phyloP scores from a whole-genome alignment of 2,113 vertebrate genomes.

The cat (Felis catus) region DNA sequence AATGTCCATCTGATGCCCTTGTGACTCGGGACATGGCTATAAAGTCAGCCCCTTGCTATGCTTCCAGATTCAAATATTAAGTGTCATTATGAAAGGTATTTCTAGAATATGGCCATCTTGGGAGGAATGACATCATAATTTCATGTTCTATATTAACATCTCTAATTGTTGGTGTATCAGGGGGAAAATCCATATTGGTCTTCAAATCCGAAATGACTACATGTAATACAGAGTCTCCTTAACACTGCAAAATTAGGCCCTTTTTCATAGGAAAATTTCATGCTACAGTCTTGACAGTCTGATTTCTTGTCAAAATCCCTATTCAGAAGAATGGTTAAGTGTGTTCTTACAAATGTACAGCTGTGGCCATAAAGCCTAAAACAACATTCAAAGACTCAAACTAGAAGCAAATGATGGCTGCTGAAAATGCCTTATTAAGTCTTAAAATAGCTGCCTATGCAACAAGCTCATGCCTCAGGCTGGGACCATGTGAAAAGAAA shows the following conservation, averaged over 20 bases:
- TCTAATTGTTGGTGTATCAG: background rate
- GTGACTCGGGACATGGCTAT: background rate
- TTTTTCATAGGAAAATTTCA: background rate
- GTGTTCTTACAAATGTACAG: constrained; percentile 41
- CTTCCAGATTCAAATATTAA: background rate
- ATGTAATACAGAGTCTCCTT: background rate
- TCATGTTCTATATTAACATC: background rate
- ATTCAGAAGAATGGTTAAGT: constrained; percentile 36
- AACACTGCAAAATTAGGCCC: background rate
- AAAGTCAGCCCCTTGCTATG: background rate
- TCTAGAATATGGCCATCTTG: background rate
- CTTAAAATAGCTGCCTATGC: constrained; percentile 51
- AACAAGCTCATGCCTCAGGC: constrained; percentile 23
- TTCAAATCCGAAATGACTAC: background rate
- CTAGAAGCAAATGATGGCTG: constrained; percentile 60
- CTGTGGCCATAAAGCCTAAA: constrained; percentile 59
- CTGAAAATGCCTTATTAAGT: constrained; percentile 54
- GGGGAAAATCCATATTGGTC: background rate
- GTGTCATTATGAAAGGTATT: background rate
- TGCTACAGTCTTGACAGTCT: background rate
- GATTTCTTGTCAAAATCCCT: constrained; percentile 43
- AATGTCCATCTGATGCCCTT: background rate
- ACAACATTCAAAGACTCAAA: constrained; percentile 48
- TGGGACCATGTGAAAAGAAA: background rate
- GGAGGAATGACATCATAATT: background rate